Percentiles rank a stretch among this genome's conserved stretches.
Conservation (phyloP, 1,140 invertebrate species). For the Heliconius hermathena region DNA sequence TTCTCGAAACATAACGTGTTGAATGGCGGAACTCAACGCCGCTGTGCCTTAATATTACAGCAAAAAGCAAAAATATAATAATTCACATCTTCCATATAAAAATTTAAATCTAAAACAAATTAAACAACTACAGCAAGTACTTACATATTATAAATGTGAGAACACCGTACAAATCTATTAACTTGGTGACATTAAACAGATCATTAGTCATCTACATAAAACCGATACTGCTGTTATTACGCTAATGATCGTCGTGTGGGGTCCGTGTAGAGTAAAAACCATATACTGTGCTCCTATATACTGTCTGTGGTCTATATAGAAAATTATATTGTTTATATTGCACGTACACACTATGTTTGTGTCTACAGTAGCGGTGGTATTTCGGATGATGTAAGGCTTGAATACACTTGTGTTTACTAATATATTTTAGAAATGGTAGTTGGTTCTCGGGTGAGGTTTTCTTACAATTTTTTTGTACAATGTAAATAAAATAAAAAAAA, state of each 20-base stretch:
- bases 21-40: background rate
- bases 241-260: constrained; percentile 12
- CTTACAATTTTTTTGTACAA: no score
- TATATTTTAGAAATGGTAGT: background rate
- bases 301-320: background rate
- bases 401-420: background rate
- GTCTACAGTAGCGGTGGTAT: constrained; percentile 2
- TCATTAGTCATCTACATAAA: constrained; percentile 6
- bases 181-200: constrained; percentile 8
- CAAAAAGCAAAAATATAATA: no score
- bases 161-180: constrained; percentile 1
- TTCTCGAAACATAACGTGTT: background rate
- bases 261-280: background rate
- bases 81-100: no score
- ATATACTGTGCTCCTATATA: background rate
- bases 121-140: background rate
- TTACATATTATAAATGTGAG: background rate
- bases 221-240: constrained; percentile 9
- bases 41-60: background rate
- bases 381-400: constrained; percentile 21
- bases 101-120: background rate
- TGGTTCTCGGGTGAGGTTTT: background rate
- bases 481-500: no score
- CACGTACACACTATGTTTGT: constrained; percentile 3
- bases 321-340: constrained; percentile 1